These are phyloP conservation scores for Microplitis manilae DNA, from an alignment of 2,888 invertebrate species.

Conservation along the genomic window DNA sequence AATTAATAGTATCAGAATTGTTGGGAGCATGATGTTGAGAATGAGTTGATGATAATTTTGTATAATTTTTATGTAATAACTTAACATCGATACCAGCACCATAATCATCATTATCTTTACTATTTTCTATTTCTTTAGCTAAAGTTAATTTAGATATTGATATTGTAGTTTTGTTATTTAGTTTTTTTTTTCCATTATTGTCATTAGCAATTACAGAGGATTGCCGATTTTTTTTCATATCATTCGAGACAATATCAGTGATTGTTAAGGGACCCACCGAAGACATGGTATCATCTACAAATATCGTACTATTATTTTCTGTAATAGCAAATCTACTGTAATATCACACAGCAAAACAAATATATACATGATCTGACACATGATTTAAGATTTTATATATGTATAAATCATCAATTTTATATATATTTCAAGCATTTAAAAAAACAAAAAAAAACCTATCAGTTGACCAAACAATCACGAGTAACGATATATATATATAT, in stretches of 20 bases:
- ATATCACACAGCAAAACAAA: background rate
- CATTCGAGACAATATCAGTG: constrained; percentile 36
- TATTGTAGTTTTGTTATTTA: constrained; percentile 57
- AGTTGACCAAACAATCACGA: too few species aligned
- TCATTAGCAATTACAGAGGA: constrained; percentile 45
- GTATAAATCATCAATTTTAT: too few species aligned
- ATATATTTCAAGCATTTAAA: constrained; percentile 2
- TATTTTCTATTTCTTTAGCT: constrained; percentile 31
- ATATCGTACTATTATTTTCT: background rate
- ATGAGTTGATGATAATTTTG: too few species aligned
- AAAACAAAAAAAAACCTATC: too few species aligned
- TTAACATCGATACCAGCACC: constrained; percentile 12
- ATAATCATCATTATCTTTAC: background rate
- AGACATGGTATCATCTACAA: background rate
- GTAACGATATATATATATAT: background rate
- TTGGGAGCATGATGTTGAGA: constrained; percentile 18
- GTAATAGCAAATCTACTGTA: background rate
- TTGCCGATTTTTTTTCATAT: constrained; percentile 49
- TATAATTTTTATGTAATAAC: too few species aligned
- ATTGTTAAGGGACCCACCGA: background rate
- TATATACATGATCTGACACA: constrained; percentile 42
- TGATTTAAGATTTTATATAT: too few species aligned
- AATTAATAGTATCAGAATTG: constrained; percentile 9
- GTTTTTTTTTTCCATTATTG: constrained; percentile 51
- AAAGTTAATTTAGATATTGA: constrained; percentile 48